These are phyloP conservation scores for Elmis aenea DNA, from an alignment of 2,888 invertebrate genomes.

Conservation along the genomic window DNA sequence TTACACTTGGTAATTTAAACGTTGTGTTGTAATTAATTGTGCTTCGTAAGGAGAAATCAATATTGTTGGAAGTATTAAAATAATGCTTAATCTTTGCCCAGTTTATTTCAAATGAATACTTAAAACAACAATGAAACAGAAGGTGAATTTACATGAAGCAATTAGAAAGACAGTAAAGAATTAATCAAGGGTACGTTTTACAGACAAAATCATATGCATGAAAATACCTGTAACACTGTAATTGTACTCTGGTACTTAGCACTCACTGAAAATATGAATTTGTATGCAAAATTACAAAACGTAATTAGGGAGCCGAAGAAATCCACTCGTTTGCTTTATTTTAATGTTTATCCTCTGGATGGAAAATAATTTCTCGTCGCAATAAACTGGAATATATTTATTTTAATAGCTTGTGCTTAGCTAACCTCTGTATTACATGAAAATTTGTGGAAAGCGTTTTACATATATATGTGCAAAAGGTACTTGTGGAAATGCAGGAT, in stretches of 20 bases:
- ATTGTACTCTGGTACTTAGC: constrained; percentile 27
- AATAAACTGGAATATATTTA: too few relatives aligned
- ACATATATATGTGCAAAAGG: too few relatives aligned
- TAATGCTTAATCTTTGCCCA: constrained; percentile 39
- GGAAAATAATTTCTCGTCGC: too few relatives aligned
- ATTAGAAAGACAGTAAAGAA: constrained; percentile 35
- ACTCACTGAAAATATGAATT: constrained; percentile 34
- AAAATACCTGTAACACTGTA: constrained; percentile 35
- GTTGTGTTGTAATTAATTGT: too few relatives aligned
- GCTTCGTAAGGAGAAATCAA: too few relatives aligned
- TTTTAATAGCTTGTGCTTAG: too few relatives aligned
- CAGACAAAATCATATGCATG: constrained; percentile 34
- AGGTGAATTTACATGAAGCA: constrained; percentile 29
- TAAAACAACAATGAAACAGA: constrained; percentile 24
- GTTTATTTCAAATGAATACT: not conserved
- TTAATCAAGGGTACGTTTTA: constrained; percentile 36
- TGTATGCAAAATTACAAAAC: constrained; percentile 39
- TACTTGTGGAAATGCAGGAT: too few relatives aligned
- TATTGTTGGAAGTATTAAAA: too few relatives aligned
- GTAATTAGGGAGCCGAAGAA: constrained; percentile 41
- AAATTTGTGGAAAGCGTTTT: too few relatives aligned
- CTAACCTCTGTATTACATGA: too few relatives aligned
- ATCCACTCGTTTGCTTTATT: constrained; percentile 40
- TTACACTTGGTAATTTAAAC: too few relatives aligned
- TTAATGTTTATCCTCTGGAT: too few relatives aligned